A percentile compares a stretch with the other conserved stretches of the same genome.
Evolutionary conservation across 2,888 invertebrate genomes (phyloP).

Genomic region (Eretmocerus hayati): DNA sequence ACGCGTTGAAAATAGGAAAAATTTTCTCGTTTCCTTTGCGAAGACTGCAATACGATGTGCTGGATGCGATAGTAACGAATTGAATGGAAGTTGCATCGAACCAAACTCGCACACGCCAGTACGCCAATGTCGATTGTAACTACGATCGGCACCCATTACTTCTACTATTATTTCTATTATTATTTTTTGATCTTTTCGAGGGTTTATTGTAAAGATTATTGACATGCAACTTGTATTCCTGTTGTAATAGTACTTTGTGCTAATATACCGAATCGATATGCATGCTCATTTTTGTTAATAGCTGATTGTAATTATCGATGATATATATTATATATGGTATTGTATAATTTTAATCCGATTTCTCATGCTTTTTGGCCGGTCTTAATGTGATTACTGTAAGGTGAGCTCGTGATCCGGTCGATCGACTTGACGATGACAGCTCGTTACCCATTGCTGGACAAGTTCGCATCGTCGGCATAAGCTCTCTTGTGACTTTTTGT

Average conservation of each 20-base stretch:
- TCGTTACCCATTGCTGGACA: neutral
- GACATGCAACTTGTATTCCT: slow-evolving; percentile 10
- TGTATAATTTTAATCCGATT: slow-evolving; percentile 8
- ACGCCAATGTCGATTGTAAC: neutral
- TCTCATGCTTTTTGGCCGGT: slow-evolving; percentile 15
- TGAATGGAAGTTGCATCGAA: too few relatives aligned
- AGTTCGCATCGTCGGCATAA: neutral
- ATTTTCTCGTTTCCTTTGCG: neutral
- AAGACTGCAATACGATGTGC: too few relatives aligned
- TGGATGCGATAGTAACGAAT: too few relatives aligned
- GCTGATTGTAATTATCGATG: neutral
- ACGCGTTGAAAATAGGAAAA: too few relatives aligned
- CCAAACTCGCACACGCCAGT: too few relatives aligned
- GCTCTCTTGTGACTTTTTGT: slow-evolving; percentile 7
- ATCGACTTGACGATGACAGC: neutral
- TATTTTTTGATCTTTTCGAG: slow-evolving; percentile 18
- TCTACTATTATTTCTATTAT: slow-evolving; percentile 6
- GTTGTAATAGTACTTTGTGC: slow-evolving; percentile 17
- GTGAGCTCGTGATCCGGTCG: neutral
- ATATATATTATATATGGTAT: slow-evolving; percentile 3
- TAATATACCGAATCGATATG: slow-evolving; percentile 11
- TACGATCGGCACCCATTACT: neutral
- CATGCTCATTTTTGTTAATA: slow-evolving; percentile 16
- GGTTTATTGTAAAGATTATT: slow-evolving; percentile 17
- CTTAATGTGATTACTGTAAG: slow-evolving; percentile 7